These are phyloP conservation scores for Orthonyx spaldingii DNA, from an alignment of 2,113 vertebrate species.

Conservation along the genomic window DNA sequence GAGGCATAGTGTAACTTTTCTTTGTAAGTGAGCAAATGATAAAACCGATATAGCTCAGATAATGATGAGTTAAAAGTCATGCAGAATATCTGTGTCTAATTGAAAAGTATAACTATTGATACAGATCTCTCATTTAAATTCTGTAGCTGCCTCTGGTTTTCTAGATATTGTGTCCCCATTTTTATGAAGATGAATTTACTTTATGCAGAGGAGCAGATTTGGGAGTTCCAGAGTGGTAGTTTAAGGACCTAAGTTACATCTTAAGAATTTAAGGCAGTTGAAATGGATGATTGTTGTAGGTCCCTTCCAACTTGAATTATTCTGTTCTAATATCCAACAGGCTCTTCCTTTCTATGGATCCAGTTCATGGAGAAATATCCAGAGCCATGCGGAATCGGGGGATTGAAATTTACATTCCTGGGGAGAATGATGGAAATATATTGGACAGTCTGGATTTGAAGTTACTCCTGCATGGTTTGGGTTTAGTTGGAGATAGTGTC, in stretches of 20 bases:
- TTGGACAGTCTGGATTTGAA: slow-evolving; percentile 85
- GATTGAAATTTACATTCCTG: slow-evolving; percentile 89
- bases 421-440: slow-evolving; percentile 74
- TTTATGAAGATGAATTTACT: background rate
- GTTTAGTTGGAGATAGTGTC: slow-evolving; percentile 83
- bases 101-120: background rate
- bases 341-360: slow-evolving; percentile 95
- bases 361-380: slow-evolving; percentile 93
- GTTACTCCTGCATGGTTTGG: slow-evolving; percentile 83
- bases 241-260: background rate
- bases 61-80: background rate
- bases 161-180: background rate
- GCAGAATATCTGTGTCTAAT: background rate
- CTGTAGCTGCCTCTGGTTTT: background rate
- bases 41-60: background rate
- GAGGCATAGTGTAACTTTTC: background rate
- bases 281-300: background rate
- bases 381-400: slow-evolving; percentile 97
- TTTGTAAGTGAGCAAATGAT: background rate
- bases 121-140: background rate
- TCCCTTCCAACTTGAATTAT: background rate
- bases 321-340: slow-evolving; percentile 58
- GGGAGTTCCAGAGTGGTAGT: background rate
- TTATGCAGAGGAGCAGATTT: background rate
- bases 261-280: background rate